These are phyloP conservation scores for Chitala chitala DNA, from an alignment of 2,113 vertebrate genomes.

Conservation along the genomic window DNA sequence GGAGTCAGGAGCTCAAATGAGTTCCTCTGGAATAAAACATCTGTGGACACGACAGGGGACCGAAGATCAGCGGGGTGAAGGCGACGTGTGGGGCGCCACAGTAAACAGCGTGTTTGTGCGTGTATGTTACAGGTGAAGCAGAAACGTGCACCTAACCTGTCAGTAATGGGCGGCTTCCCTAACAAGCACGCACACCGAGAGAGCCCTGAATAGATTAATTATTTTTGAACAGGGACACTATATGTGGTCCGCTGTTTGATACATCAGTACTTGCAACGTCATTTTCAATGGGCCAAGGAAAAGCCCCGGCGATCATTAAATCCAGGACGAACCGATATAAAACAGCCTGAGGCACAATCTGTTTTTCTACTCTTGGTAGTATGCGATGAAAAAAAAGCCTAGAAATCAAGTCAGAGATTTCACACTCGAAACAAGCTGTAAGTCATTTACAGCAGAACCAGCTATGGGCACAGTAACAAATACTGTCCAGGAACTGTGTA, in stretches of 20 bases:
- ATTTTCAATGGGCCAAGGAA: background rate
- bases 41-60: too few species aligned
- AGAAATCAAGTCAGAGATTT: background rate
- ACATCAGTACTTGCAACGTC: background rate
- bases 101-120: background rate
- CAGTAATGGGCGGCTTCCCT: too few species aligned
- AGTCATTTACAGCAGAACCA: background rate
- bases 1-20: too few species aligned
- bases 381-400: background rate
- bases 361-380: background rate
- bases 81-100: too few species aligned
- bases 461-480: background rate
- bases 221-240: background rate
- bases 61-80: too few species aligned
- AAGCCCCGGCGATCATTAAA: background rate
- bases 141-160: background rate
- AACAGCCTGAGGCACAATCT: background rate
- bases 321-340: background rate
- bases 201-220: background rate
- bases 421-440: background rate
- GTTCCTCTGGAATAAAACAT: too few species aligned
- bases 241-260: background rate
- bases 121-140: background rate
- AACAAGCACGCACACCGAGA: background rate
- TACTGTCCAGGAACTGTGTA: background rate